phyloP scores from a whole-genome alignment of 2,888 invertebrate genomes.

The Mythimna albipuncta region DNA sequence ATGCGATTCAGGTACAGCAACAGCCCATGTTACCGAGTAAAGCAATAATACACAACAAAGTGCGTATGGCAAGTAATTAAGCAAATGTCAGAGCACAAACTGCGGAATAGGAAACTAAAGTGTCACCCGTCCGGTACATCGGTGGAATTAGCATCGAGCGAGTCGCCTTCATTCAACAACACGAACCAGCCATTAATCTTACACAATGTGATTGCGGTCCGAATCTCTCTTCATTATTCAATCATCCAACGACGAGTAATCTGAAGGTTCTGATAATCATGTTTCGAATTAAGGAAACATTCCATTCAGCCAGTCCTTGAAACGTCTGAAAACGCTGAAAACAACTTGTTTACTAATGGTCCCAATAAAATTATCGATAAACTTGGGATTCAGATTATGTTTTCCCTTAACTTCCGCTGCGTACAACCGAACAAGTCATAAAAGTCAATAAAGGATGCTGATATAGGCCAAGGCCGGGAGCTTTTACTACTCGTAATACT shows the following conservation, averaged over 20 bases:
- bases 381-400: conserved; percentile 46
- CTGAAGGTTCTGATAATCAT: conserved; percentile 53
- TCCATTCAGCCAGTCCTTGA: conserved; percentile 21
- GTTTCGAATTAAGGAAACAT: conserved; percentile 48
- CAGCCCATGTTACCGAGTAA: background rate
- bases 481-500: conserved; percentile 51
- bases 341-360: conserved; percentile 36
- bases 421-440: conserved; percentile 52
- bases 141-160: conserved; percentile 77
- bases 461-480: conserved; percentile 50
- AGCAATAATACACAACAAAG: conserved; percentile 34
- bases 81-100: conserved; percentile 54
- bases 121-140: conserved; percentile 69
- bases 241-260: conserved; percentile 71
- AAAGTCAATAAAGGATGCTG: conserved; percentile 55
- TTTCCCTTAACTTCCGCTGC: conserved; percentile 38
- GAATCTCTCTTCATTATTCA: conserved; percentile 80
- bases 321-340: conserved; percentile 12
- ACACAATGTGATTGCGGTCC: conserved; percentile 78
- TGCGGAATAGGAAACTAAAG: conserved; percentile 71
- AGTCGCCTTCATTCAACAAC: conserved; percentile 76
- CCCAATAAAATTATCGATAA: conserved; percentile 43
- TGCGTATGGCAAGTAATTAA: conserved; percentile 44
- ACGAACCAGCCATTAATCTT: conserved; percentile 81
- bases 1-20: background rate